Evolutionary conservation across 2,113 vertebrate genomes (phyloP), one percentile per base, ranked within the genome.

Genomic region (Vulpes vulpes): DNA sequence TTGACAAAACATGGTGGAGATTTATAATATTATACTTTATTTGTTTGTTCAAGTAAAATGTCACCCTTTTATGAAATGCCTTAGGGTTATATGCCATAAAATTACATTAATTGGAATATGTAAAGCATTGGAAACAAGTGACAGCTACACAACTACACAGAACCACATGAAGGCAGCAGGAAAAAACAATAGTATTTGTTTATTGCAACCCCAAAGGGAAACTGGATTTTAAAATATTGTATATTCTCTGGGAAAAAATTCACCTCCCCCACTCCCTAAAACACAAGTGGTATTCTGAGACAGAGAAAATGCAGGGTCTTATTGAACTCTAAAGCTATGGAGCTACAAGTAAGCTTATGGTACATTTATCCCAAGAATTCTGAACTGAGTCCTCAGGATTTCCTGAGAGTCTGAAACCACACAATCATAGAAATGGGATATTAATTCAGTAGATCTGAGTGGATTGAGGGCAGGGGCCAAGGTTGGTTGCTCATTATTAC

Each of bases 91-190:
- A 80, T 57, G 80, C 59, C 90, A 53, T 93, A 64, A 90, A 82
- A 83, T 43, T 65, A 30, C 14, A 62, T 91, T 97, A 95, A 91
- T 80, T 97, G 38, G 78, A 95, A 96, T 84, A 95, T 69, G 57
- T 55, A 95, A 96, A 84, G 17, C 49, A 73, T 73, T 11, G 79
- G 35, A 93, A 91, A 55, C 35, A 95, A 93, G 38, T 84, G 62
- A 79, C 55, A 91, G 55, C 23, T 43, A 43, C 2, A 43, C 1
- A 64, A 12, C 35, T 53, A 83, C 30, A 55, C 22, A 80, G 69
- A 92, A 92, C 8, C 9, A 32, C 32, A 25, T 25, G 64, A 43
- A 95, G 65, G 8, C 43, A 51, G 32, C 6, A 19, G 11, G 7
- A 81, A 64, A 81, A 88, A 76, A 27, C 23, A 67, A 65, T 20